Evolutionary conservation across 2,113 vertebrate species (phyloP), one percentile per base, ranked within the genome.

Genomic region (Jacana jacana): DNA sequence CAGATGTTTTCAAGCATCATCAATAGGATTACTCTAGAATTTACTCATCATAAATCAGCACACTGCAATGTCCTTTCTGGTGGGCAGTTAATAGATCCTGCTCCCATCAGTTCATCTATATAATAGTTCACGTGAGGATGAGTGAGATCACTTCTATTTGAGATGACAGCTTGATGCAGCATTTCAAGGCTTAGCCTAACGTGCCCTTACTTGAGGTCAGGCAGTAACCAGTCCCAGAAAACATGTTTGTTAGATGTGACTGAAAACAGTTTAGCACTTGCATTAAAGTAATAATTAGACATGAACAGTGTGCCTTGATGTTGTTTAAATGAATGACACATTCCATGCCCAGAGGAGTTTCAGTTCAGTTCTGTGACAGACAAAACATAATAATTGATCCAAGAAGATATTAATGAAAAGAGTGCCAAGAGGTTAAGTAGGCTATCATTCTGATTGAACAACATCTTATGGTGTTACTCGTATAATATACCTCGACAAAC

Each of bases 171-270:
- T 96, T 95, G 95, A 96, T 95, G 91, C 73, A 97, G 96, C 80
- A 93, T 94, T 97, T 97, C 92, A 95, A 96, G 96, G 93, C 96
- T 97, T 96, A 97, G 83, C 96, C 95, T 96, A 96, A 94, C 70
- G 81, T 97, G 96, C 89, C 96, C 95, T 96, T 66, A 63, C 64
- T 96, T 77, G 93, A 96, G 96, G 93, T 90, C 91, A 93, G 60
- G 78, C 88, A 94, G 66, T 81, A 97, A 96, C 65, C 73, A 94
- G 91, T 81, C 44, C 71, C 93, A 89, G 93, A 93, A 93, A 95
- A 94, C 93, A 96, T 89, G 86, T 94, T 95, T 92, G 95, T 94
- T 85, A 87, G 88, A 94, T 93, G 92, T 92, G 88, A 92, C 95
- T 95, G 92, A 94, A 97, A 95, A 94, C 95, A 95, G 81, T 95